These are phyloP conservation scores for Odontocolon sp. DNA, from an alignment of 2,888 invertebrate genomes.

Conservation along the genomic window DNA sequence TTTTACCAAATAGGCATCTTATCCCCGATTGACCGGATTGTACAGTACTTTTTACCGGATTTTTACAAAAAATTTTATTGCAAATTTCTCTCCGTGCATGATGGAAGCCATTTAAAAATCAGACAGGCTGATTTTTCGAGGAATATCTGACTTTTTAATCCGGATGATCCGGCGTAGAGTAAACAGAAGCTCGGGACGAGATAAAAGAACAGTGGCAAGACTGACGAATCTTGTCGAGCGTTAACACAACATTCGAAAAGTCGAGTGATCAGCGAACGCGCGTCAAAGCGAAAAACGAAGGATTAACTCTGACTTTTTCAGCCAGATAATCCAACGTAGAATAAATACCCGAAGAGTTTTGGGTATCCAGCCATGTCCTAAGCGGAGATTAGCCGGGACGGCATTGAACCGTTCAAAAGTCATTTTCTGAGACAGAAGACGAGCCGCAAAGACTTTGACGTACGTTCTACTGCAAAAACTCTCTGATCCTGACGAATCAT, in stretches of 20 bases:
- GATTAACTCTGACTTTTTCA: conserved; percentile 70
- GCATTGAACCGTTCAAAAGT: conserved; percentile 2
- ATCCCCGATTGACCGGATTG: too few species aligned
- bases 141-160: conserved; percentile 54
- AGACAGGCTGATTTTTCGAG: conserved; percentile 21
- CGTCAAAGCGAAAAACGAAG: conserved; percentile 34
- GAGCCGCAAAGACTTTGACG: conserved; percentile 39
- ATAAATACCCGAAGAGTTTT: conserved; percentile 63
- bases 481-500: not conserved
- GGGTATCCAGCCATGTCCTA: conserved; percentile 51
- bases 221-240: conserved; percentile 31
- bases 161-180: conserved; percentile 59
- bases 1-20: too few species aligned
- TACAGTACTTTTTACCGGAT: too few species aligned
- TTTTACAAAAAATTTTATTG: not conserved
- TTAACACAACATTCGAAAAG: not conserved
- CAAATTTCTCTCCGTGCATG: not conserved
- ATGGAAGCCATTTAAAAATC: conserved; percentile 38
- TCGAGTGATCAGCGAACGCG: conserved; percentile 5
- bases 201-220: conserved; percentile 28
- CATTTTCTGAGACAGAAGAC: conserved; percentile 34
- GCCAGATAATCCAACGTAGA: conserved; percentile 68
- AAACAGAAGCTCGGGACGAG: conserved; percentile 40
- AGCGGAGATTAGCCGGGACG: conserved; percentile 53
- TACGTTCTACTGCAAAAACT: conserved; percentile 34